Evolutionary conservation across 2,113 vertebrate species (phyloP).

Genomic region (Indicator maculatus): DNA sequence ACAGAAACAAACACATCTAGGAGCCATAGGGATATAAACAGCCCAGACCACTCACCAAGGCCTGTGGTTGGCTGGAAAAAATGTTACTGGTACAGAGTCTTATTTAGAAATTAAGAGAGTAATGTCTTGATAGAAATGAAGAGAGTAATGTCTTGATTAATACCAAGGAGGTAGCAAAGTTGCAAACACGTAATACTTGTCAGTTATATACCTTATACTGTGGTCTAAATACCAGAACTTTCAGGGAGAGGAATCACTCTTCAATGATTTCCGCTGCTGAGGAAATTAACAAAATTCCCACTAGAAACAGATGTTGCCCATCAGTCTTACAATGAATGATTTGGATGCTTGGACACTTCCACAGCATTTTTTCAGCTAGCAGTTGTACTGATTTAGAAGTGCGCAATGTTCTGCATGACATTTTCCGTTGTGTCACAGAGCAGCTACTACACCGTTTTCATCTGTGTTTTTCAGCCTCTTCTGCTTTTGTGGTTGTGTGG

Average conservation of each 20-base stretch:
- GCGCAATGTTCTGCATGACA: rapidly evolving
- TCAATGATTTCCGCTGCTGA: background rate
- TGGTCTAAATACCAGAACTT: background rate
- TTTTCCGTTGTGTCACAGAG: conserved; percentile 28
- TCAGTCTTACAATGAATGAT: background rate
- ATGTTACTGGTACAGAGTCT: background rate
- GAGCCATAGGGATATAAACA: background rate
- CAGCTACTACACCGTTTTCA: background rate
- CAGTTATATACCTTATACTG: background rate
- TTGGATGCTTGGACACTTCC: rapidly evolving
- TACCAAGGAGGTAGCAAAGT: background rate
- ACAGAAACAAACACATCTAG: background rate
- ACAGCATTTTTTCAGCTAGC: background rate
- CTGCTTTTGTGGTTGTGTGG: conserved; percentile 65
- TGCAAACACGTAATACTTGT: background rate
- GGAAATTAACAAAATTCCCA: background rate
- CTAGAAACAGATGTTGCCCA: background rate
- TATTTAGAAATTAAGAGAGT: background rate
- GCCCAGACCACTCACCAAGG: background rate
- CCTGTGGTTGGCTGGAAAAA: background rate
- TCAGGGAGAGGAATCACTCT: background rate
- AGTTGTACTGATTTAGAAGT: background rate
- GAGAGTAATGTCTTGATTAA: background rate
- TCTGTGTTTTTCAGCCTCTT: background rate
- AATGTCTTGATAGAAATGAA: background rate